These are phyloP conservation scores for Furnarius figulus DNA, from an alignment of 2,113 vertebrate species.

Conservation along the genomic window DNA sequence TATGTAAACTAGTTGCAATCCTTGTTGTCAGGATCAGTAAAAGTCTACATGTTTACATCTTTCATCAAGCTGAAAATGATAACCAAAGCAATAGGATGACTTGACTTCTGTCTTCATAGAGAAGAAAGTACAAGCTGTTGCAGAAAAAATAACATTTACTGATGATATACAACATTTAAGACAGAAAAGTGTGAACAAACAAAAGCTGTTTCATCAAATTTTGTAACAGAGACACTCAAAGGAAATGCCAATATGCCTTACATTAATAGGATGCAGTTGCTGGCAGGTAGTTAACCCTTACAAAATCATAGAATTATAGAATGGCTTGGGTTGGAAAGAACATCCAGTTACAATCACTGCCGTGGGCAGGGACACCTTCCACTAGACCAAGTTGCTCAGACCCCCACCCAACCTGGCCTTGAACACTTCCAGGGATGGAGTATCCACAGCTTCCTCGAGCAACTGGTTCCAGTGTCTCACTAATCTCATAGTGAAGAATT, in stretches of 20 bases:
- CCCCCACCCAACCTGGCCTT: background rate
- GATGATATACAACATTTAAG: constrained; percentile 64
- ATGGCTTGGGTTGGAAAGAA: background rate
- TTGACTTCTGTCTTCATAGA: constrained; percentile 59
- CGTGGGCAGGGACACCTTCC: background rate
- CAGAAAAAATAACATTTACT: constrained; percentile 62
- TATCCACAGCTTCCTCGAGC: background rate
- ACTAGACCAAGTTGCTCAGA: background rate
- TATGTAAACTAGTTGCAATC: background rate
- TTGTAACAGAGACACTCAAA: constrained; percentile 12
- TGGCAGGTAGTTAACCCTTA: constrained; percentile 54
- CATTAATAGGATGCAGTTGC: constrained; percentile 60
- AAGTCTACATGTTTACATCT: background rate
- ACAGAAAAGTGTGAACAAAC: constrained; percentile 75
- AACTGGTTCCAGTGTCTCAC: background rate
- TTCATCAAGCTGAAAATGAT: constrained; percentile 31
- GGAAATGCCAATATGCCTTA: constrained; percentile 54
- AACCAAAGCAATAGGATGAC: constrained; percentile 48
- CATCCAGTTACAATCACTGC: background rate
- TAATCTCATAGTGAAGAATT: background rate
- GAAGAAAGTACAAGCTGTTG: constrained; percentile 65
- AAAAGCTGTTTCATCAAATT: constrained; percentile 73
- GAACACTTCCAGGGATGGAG: background rate
- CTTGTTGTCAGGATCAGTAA: background rate
- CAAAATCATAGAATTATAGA: background rate